A percentile compares a stretch with the other conserved stretches of the same genome.
These are phyloP conservation scores for Sitophilus oryzae DNA, from an alignment of 1,140 invertebrate species.

Conservation along the genomic window DNA sequence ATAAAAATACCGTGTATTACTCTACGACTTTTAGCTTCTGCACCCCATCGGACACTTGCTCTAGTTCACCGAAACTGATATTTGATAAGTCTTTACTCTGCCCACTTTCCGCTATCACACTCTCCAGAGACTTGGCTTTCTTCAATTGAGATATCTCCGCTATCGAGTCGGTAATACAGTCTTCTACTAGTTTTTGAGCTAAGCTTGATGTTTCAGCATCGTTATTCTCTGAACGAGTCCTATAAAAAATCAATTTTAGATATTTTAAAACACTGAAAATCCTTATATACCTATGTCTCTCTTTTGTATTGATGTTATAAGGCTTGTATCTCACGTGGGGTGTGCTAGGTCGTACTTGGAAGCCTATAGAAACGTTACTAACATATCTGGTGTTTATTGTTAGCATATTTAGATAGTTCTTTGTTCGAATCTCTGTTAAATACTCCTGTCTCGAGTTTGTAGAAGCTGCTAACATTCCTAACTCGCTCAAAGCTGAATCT, in stretches of 20 bases:
- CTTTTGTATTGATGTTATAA: conserved; percentile 32
- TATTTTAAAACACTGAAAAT: neutral
- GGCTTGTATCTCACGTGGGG: conserved; percentile 38
- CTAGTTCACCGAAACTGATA: conserved; percentile 31
- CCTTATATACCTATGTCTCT: conserved; percentile 40
- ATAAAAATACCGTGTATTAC: conserved; percentile 20
- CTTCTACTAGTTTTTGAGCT: conserved; percentile 35
- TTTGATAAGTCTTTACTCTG: conserved; percentile 20
- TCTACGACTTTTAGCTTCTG: conserved; percentile 38
- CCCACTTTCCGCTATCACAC: conserved; percentile 32
- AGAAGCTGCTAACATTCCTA: conserved; percentile 53
- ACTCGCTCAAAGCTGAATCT: conserved; percentile 51
- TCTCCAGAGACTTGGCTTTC: conserved; percentile 41
- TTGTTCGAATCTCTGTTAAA: conserved; percentile 44
- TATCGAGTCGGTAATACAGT: conserved; percentile 28
- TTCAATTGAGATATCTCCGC: conserved; percentile 36
- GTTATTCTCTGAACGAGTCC: conserved; percentile 56
- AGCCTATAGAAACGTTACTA: conserved; percentile 53
- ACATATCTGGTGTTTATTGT: conserved; percentile 50
- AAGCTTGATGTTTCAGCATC: conserved; percentile 43
- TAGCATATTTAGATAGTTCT: conserved; percentile 44
- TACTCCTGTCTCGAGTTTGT: conserved; percentile 52
- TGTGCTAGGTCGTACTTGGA: conserved; percentile 46
- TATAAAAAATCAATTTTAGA: conserved; percentile 7
- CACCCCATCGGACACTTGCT: conserved; percentile 38